Percentiles rank a stretch among this genome's conserved stretches.
Evolutionary conservation across 23 tunicate species (phyloP).

Genomic region (Clavelina lepadiformis): DNA sequence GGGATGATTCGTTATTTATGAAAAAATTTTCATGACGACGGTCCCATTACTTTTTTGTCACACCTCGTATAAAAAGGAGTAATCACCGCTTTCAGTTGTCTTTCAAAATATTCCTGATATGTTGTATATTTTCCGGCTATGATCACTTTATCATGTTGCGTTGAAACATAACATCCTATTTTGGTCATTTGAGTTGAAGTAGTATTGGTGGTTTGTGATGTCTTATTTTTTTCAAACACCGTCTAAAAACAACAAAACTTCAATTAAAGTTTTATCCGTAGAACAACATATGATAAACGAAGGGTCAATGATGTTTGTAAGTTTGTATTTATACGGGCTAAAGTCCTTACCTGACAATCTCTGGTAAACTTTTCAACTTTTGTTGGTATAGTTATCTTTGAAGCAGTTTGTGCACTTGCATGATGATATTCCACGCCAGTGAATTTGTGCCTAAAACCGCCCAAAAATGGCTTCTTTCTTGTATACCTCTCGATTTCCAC

Average conservation of each 20-base stretch:
- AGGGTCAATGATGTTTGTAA: neutral
- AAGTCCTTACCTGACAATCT: constrained; percentile 61
- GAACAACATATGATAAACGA: no score
- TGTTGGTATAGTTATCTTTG: constrained; percentile 24
- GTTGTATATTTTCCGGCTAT: constrained; percentile 50
- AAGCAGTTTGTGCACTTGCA: constrained; percentile 73
- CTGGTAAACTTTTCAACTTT: constrained; percentile 46
- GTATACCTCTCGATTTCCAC: constrained; percentile 58
- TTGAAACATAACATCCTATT: constrained; percentile 58
- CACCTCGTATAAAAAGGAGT: constrained; percentile 5
- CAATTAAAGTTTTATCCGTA: no score
- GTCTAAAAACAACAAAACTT: constrained; percentile 72
- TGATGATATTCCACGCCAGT: constrained; percentile 69
- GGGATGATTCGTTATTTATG: neutral
- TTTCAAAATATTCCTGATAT: constrained; percentile 33
- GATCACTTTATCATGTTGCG: constrained; percentile 50
- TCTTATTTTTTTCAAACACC: constrained; percentile 61
- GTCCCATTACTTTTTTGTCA: constrained; percentile 17
- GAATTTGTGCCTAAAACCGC: constrained; percentile 86
- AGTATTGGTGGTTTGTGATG: constrained; percentile 73
- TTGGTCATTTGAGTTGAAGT: constrained; percentile 92
- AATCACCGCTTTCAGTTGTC: constrained; percentile 71
- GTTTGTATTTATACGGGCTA: neutral
- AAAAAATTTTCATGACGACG: constrained; percentile 2
- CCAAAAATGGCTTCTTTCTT: constrained; percentile 70